Evolutionary conservation across 1,140 invertebrate species (phyloP).

Genomic region (Lepeophtheirus salmonis): DNA sequence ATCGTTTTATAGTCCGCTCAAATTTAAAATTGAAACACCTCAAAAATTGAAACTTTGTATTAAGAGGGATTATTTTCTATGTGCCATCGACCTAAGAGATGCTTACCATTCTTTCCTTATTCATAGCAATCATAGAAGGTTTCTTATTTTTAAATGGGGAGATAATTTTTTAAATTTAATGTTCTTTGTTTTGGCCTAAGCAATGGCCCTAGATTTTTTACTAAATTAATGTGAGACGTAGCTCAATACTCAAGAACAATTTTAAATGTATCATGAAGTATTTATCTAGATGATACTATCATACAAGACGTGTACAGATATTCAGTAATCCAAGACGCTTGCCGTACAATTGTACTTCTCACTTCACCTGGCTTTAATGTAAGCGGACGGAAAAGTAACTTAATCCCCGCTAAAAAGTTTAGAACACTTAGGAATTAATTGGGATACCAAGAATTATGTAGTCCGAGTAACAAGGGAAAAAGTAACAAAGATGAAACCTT

Average conservation of each 20-base stretch:
- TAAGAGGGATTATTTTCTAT: not conserved
- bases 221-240: not conserved
- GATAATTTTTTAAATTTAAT: not conserved
- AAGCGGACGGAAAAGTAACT: not conserved
- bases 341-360: not conserved
- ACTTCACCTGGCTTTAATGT: not conserved
- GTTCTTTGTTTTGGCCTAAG: not conserved
- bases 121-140: not conserved
- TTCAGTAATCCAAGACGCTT: not conserved
- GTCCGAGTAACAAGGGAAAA: not conserved
- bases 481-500: not conserved
- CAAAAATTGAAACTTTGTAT: not conserved
- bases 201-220: not conserved
- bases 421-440: not conserved
- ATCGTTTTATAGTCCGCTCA: not conserved
- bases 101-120: not conserved
- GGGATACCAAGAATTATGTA: not conserved
- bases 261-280: not conserved
- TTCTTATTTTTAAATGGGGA: not conserved
- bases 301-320: not conserved
- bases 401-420: not conserved
- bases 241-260: not conserved
- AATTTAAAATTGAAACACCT: not conserved
- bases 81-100: not conserved
- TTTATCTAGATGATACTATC: not conserved